These are phyloP conservation scores for Passer domesticus DNA, from an alignment of 2,113 vertebrate genomes.

Conservation along the genomic window DNA sequence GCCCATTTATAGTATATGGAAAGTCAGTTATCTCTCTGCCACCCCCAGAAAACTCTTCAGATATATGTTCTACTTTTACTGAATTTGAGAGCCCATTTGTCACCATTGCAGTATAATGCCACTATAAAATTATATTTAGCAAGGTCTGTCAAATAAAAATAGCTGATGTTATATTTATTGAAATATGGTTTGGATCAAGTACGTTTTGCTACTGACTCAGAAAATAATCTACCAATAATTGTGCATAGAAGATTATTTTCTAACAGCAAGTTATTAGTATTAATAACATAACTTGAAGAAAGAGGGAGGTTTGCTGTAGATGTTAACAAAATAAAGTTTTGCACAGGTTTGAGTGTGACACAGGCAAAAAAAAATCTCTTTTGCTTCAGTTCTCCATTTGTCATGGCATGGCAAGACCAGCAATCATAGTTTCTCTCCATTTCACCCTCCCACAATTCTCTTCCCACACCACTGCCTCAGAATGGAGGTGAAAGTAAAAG, in stretches of 20 bases:
- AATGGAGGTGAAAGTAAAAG: neutral
- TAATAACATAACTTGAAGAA: neutral
- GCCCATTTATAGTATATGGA: neutral
- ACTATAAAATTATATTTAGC: neutral
- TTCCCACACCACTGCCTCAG: neutral
- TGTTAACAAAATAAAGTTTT: neutral
- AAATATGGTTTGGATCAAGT: neutral
- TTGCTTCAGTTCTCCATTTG: neutral
- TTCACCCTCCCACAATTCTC: neutral
- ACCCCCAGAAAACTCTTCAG: neutral
- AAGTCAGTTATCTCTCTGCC: neutral
- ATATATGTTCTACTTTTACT: neutral
- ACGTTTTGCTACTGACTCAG: neutral
- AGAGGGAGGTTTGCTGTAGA: fast-evolving
- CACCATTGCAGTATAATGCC: neutral
- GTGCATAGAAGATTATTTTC: neutral
- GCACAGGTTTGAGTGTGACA: neutral
- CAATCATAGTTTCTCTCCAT: neutral
- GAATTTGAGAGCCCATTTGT: neutral
- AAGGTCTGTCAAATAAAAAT: neutral
- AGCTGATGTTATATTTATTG: neutral
- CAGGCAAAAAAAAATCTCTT: neutral
- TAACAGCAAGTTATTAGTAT: neutral
- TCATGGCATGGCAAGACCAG: neutral
- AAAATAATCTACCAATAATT: neutral